Evolutionary conservation across 2,113 vertebrate genomes (phyloP).

Genomic region (Coptodon rendalli): DNA sequence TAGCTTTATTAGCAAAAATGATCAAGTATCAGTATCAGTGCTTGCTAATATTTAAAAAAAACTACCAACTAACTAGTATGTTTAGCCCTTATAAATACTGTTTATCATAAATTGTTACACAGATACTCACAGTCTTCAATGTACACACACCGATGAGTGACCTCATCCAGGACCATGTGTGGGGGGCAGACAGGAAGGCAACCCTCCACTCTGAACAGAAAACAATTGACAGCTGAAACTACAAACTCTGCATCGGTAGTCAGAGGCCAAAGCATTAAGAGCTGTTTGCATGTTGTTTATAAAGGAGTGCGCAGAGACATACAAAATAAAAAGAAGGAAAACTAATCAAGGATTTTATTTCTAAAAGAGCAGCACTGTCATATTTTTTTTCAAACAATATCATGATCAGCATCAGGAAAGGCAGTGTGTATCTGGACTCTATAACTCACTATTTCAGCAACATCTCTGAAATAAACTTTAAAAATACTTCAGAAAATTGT

Average conservation of each 20-base stretch:
- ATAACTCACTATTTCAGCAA: background rate
- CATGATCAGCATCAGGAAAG: background rate
- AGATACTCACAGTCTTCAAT: slow-evolving; percentile 85
- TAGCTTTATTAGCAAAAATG: background rate
- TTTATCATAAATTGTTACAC: background rate
- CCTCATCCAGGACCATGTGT: slow-evolving; percentile 89
- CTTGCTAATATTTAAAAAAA: background rate
- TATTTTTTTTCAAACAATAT: background rate
- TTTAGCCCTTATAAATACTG: background rate
- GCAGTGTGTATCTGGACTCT: background rate
- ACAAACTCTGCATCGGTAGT: background rate
- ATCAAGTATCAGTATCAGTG: background rate
- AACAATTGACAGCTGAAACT: background rate
- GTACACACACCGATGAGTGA: slow-evolving; percentile 89
- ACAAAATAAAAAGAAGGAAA: background rate
- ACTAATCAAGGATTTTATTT: background rate
- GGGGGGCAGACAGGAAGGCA: slow-evolving; percentile 84
- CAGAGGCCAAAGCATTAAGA: background rate
- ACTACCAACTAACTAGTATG: background rate
- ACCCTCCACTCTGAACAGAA: slow-evolving; percentile 84
- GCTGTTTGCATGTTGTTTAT: background rate
- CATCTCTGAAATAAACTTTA: background rate
- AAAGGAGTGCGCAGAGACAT: background rate
- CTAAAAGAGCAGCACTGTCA: background rate
- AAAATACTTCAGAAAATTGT: background rate